Base-by-base conservation (phyloP, 2,113 vertebrate genomes). In the Irena cyanogastra region DNA sequence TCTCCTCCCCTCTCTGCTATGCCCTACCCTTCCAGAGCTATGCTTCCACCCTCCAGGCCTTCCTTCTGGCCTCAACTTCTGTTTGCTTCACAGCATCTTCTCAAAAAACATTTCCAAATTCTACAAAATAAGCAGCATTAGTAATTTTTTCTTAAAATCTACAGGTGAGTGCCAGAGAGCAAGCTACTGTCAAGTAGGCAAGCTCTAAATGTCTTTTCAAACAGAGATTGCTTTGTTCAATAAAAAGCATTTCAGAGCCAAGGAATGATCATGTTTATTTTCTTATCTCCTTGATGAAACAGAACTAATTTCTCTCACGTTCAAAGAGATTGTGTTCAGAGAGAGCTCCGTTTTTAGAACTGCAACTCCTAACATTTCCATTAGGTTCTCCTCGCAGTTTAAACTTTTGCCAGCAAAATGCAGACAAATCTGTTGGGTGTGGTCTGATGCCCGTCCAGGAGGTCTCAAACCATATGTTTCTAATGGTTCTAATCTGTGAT, bases 201-300 rank as follows among this genome's bases (percentile, higher is more conserved):
- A 90, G 47, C 37, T 83, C 82, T 75, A 89, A 77, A 88, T 33
- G 30, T 83, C 63, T 74, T 93, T 95, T 76, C 78, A 83, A 85
- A 69, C 8, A 96, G 47, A 90, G 64, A 83, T 94, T 72, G 64
- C 76, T 96, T 69, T 74, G 84, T 69, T 74, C 69, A 83, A 94
- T 81, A 86, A 92, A 94, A 91, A 88, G 61, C 41, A 66, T 92
- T 96, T 95, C 76, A 77, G 85, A 90, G 90, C 88, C 94, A 96
- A 96, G 85, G 83, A 95, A 96, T 18, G n/a, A 75, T 80, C 61
- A 6, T 68, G 64, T 93, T 95, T 96, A 81, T 94, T 94, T 96
- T 94, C 90, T 96, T 95, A 90, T 86, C 88, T 91, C 93, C 76
- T 83, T 92, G 85, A 90, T 71, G 72, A 94, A 95, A 91, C 12